These are phyloP conservation scores for Onthophagus taurus DNA, from an alignment of 1,140 invertebrate species.

Conservation along the genomic window DNA sequence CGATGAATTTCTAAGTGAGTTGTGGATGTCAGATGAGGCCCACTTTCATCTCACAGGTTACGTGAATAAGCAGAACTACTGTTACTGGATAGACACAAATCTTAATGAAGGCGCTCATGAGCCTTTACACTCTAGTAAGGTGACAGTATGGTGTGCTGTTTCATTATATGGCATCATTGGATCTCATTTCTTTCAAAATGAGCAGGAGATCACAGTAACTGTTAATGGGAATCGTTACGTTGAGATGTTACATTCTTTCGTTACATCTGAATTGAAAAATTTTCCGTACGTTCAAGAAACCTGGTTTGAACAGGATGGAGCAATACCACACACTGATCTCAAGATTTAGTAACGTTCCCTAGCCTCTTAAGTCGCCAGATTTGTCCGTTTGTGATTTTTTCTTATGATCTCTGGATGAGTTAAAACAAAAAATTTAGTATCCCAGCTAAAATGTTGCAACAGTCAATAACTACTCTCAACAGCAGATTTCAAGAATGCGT, in stretches of 20 bases:
- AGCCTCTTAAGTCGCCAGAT: neutral
- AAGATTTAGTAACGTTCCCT: conserved; percentile 2
- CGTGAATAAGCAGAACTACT: conserved; percentile 28
- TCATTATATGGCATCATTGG: conserved; percentile 1
- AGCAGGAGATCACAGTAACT: neutral
- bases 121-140: conserved; percentile 21
- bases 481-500: too few species aligned
- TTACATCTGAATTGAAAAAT: neutral
- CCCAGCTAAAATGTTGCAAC: too few species aligned
- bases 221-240: conserved; percentile 2
- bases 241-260: neutral
- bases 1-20: neutral
- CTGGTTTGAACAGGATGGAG: conserved; percentile 4
- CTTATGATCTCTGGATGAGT: too few species aligned
- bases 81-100: conserved; percentile 20
- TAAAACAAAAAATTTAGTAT: too few species aligned
- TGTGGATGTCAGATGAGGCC: conserved; percentile 5
- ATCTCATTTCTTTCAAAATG: neutral
- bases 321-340: neutral
- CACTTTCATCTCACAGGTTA: conserved; percentile 23
- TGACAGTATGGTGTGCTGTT: conserved; percentile 24
- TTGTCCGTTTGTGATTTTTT: conserved; percentile 2
- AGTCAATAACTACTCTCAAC: too few species aligned
- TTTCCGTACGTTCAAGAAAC: neutral
- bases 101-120: conserved; percentile 19